phyloP scores from a whole-genome alignment of 1,140 invertebrate species.

The Zaprionus lachaisei region DNA sequence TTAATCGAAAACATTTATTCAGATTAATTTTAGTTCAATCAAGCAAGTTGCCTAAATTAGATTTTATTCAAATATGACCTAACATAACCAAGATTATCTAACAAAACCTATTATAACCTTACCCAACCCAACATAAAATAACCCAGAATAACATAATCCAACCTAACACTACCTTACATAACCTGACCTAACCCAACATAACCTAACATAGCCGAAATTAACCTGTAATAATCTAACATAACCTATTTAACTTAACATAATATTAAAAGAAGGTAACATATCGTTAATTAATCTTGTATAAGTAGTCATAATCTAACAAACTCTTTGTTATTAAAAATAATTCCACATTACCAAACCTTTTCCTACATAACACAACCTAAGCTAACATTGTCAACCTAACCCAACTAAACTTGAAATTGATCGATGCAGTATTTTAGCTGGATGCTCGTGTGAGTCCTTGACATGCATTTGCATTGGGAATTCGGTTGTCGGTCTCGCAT shows the following conservation, averaged over 20 bases:
- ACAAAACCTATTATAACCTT: neutral
- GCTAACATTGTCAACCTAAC: neutral
- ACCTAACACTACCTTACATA: neutral
- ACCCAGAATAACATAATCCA: neutral
- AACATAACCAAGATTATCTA: neutral
- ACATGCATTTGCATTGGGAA: slow-evolving; percentile 25
- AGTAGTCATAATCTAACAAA: no score
- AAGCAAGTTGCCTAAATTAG: no score
- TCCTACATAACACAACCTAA: no score
- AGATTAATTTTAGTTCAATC: no score
- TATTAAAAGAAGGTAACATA: no score
- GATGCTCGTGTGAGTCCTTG: slow-evolving; percentile 7
- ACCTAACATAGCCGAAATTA: neutral
- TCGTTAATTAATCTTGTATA: no score
- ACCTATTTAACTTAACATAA: neutral
- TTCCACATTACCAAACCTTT: no score
- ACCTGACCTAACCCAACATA: neutral
- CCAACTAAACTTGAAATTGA: neutral
- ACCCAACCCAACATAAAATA: neutral
- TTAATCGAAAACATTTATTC: no score
- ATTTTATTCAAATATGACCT: neutral
- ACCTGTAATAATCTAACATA: neutral
- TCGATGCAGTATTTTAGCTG: neutral
- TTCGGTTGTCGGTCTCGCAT: neutral
- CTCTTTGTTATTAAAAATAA: no score